Base-by-base conservation (phyloP, 2,113 vertebrate species). In the Aplodontia rufa region DNA sequence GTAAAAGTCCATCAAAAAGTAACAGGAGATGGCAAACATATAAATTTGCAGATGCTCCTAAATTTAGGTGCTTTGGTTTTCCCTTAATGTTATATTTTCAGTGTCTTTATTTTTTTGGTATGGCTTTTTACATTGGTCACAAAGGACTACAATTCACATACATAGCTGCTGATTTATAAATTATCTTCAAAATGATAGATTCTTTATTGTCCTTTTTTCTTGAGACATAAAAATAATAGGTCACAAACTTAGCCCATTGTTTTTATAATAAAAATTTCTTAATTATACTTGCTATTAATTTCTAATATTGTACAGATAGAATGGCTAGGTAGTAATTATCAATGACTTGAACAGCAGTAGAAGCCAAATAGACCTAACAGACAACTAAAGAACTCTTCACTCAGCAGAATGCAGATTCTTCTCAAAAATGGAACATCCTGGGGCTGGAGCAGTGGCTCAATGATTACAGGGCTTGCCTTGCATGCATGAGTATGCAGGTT, bases 11-110 rank as follows among this genome's bases (percentile, higher is more conserved):
- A 5, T 10, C 42, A 30, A 32, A 28, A 3, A 45, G 20, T 24
- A 5, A 64, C 10, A 0, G 37, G 12, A 45, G 5, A 6, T 19
- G 8, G 5, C 55, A 2, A 4, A 8, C 35, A 40, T 32, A 16
- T 47, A 8, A 40, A 64, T 53, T 82, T 51, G 26, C 14, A 62
- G 66, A 37, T 1, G 17, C 6, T 72, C 42, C 49, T 74, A n/a
- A 40, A 60, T 45, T 35, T 26, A 55, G 37, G 69, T 22, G 12
- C 28, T 69, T 9, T 60, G 16, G 19, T 72, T 83, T 87, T 45
- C 16, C 47, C 40, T 64, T 47, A 40, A 35, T 45, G 19, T 32
- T 24, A 6, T 62, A 53, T 64, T 83, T 82, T 42, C 64, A 69
- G 47, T 16, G 58, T 28, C 80, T 42, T 35, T 1, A 45, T 24